A percentile compares a stretch with the other conserved stretches of the same genome.
Evolutionary conservation across 53 echinoderm and acorn worm genomes (phyloP).

Genomic region (Echinarachnius parma): DNA sequence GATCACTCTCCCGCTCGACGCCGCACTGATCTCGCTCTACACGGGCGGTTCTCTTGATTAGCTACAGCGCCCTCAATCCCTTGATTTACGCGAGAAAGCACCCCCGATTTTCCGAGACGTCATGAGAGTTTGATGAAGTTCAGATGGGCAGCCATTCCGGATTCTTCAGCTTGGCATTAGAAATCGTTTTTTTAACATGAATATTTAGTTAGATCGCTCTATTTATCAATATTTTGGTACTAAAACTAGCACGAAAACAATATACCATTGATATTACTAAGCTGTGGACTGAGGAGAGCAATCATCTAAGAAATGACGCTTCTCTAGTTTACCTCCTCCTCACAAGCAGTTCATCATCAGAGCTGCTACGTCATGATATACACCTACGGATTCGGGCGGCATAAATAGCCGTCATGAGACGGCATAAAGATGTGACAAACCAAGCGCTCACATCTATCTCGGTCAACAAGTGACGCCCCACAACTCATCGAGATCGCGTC

Average conservation of each 20-base stretch:
- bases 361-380: constrained; percentile 17
- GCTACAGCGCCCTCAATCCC: constrained; percentile 23
- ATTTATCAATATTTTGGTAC: no score
- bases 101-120: constrained; percentile 9
- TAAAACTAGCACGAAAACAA: no score
- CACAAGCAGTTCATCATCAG: neutral
- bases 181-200: neutral
- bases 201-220: no score
- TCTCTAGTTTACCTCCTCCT: no score
- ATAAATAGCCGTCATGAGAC: constrained; percentile 12
- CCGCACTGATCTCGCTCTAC: no score
- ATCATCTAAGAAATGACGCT: no score
- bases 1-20: no score
- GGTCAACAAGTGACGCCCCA: neutral
- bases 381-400: neutral
- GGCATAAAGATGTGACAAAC: neutral
- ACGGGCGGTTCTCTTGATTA: constrained; percentile 9
- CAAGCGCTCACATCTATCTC: neutral
- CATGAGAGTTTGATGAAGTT: neutral
- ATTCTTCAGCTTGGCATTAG: constrained; percentile 8
- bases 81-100: constrained; percentile 41
- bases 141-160: constrained; percentile 12
- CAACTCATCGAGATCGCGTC: neutral
- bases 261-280: no score
- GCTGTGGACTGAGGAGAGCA: no score